phyloP scores from a whole-genome alignment of 2,113 vertebrate species.

The Phalacrocorax pelagicus region DNA sequence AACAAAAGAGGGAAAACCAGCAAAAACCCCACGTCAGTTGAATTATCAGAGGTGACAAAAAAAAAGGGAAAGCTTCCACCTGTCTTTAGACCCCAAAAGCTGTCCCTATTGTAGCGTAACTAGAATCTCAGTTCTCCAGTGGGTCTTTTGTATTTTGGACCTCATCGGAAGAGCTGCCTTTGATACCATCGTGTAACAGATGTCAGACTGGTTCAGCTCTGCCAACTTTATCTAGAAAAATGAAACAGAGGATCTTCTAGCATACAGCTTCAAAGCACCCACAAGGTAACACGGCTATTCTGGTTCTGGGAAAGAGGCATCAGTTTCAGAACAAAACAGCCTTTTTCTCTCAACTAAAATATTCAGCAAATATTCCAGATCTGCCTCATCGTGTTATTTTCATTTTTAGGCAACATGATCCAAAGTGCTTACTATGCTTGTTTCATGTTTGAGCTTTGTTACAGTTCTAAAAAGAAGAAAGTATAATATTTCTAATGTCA shows the following conservation, averaged over 20 bases:
- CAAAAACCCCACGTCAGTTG: neutral
- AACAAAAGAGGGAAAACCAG: neutral
- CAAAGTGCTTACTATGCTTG: neutral
- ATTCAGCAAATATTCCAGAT: neutral
- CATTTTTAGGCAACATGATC: neutral
- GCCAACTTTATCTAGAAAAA: neutral
- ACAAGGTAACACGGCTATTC: neutral
- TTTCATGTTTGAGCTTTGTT: neutral
- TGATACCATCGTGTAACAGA: neutral
- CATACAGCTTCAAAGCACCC: neutral
- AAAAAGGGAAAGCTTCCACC: neutral
- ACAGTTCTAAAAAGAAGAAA: neutral
- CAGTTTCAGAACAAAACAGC: neutral
- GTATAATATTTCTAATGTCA: neutral
- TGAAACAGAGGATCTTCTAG: neutral
- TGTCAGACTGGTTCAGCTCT: neutral
- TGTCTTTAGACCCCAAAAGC: neutral
- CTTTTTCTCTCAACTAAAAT: neutral
- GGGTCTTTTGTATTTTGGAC: neutral
- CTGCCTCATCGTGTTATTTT: neutral
- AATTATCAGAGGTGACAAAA: neutral
- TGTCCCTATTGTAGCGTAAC: neutral
- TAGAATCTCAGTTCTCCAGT: neutral
- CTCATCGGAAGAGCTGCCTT: neutral
- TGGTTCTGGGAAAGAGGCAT: neutral